Evolutionary conservation across 2,888 invertebrate species (phyloP).

Genomic region (Deilephila elpenor): DNA sequence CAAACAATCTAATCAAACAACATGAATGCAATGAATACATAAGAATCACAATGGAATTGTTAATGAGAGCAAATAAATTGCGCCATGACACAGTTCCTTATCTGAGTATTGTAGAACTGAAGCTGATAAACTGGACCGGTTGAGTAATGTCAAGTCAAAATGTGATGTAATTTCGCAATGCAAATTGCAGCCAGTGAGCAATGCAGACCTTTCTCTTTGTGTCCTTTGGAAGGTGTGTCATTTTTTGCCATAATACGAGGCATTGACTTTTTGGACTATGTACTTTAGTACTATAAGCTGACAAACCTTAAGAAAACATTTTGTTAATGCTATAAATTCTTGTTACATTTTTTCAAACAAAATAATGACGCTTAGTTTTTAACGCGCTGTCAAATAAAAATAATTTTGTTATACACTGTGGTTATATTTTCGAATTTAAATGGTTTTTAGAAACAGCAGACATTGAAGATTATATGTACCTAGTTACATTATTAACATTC

Average conservation of each 20-base stretch:
- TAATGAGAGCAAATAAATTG: slow-evolving; percentile 1
- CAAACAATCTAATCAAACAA: background rate
- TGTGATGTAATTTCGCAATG: background rate
- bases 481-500: too few relatives aligned
- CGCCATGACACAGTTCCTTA: slow-evolving; percentile 20
- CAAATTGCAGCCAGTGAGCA: background rate
- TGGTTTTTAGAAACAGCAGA: too few relatives aligned
- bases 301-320: too few relatives aligned
- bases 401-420: too few relatives aligned
- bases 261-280: too few relatives aligned
- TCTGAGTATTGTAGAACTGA: slow-evolving; percentile 10
- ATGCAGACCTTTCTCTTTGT: background rate
- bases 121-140: slow-evolving; percentile 5
- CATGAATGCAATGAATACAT: background rate
- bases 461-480: too few relatives aligned
- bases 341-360: too few relatives aligned
- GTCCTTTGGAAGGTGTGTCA: background rate
- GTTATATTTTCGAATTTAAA: too few relatives aligned
- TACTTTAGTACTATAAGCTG: too few relatives aligned
- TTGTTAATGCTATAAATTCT: too few relatives aligned
- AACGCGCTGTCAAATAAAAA: too few relatives aligned
- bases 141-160: background rate
- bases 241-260: background rate
- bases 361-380: too few relatives aligned
- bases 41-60: slow-evolving; percentile 1